These are phyloP conservation scores for Lepidocyrtoides sp. DNA, from an alignment of 2,888 invertebrate genomes.

Conservation along the genomic window DNA sequence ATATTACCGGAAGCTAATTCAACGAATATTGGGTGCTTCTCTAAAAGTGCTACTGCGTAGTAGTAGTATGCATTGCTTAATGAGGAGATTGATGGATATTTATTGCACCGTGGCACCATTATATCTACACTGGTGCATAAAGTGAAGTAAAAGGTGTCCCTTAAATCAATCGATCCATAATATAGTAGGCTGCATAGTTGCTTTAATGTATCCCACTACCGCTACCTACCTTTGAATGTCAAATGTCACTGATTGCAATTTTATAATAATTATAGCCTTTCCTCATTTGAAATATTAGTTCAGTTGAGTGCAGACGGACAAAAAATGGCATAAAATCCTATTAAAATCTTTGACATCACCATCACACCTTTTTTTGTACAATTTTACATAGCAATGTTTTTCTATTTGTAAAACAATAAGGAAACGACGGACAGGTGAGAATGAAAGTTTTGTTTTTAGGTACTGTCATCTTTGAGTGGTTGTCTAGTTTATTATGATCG, in stretches of 20 bases:
- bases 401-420: slow-evolving; percentile 40
- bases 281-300: neutral
- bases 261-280: slow-evolving; percentile 22
- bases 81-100: neutral
- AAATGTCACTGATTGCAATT: slow-evolving; percentile 48
- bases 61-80: neutral
- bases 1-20: slow-evolving; percentile 41
- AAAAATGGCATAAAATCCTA: neutral
- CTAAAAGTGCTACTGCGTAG: neutral
- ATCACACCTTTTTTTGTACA: slow-evolving; percentile 2
- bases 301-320: neutral
- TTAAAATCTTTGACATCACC: neutral
- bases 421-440: slow-evolving; percentile 52
- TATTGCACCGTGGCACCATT: neutral
- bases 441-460: slow-evolving; percentile 22
- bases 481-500: slow-evolving; percentile 26
- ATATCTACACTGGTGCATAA: neutral
- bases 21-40: neutral
- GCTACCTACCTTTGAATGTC: slow-evolving; percentile 28
- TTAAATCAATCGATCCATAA: slow-evolving; percentile 35
- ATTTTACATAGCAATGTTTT: neutral
- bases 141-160: neutral
- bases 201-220: no score
- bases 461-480: neutral
- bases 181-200: neutral